A percentile compares a stretch with the other conserved stretches of the same genome.
Evolutionary conservation across 2,888 invertebrate genomes (phyloP).

Genomic region (Calliopum simillimum): DNA sequence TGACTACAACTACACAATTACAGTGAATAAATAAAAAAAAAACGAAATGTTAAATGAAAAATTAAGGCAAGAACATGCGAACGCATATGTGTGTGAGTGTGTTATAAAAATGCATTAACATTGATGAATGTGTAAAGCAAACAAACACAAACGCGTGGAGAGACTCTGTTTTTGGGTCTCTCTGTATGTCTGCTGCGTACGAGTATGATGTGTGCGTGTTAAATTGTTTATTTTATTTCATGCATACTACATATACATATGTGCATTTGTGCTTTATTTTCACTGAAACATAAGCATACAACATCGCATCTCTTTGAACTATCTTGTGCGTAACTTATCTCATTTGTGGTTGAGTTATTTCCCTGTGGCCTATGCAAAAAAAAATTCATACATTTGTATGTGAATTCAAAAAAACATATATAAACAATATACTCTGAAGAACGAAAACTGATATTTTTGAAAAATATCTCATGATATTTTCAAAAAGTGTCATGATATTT

Average conservation of each 20-base stretch:
- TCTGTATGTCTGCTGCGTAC: conserved; percentile 45
- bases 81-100: not conserved
- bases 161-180: conserved; percentile 22
- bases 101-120: conserved; percentile 25
- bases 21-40: conserved; percentile 37
- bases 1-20: conserved; percentile 10
- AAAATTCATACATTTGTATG: not conserved
- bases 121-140: conserved; percentile 13
- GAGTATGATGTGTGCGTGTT: not conserved
- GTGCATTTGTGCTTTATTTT: not conserved
- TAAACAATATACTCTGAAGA: too few relatives aligned
- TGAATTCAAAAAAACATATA: too few relatives aligned
- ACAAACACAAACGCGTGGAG: not conserved
- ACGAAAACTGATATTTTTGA: too few relatives aligned
- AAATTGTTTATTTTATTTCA: too few relatives aligned
- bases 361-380: conserved; percentile 39
- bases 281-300: not conserved
- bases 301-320: conserved; percentile 49
- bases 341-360: conserved; percentile 64
- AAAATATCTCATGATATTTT: too few relatives aligned
- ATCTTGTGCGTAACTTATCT: conserved; percentile 62
- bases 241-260: not conserved
- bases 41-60: conserved; percentile 3
- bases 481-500: too few relatives aligned
- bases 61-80: not conserved